These are phyloP conservation scores for Siniperca obscura DNA, from an alignment of 2,797 vertebrate species.

Conservation along the genomic window DNA sequence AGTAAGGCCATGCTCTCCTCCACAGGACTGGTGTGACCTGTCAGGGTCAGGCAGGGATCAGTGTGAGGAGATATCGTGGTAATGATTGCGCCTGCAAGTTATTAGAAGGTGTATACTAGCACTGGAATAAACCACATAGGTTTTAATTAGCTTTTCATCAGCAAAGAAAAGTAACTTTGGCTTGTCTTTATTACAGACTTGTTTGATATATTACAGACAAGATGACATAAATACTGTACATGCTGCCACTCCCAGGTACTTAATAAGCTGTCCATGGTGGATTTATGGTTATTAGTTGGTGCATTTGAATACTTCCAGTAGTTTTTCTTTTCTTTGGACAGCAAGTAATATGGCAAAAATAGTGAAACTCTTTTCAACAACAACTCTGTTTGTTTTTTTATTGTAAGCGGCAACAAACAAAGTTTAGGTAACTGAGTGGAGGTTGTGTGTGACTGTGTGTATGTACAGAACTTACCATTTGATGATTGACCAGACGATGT, in stretches of 20 bases:
- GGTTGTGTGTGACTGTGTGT: background rate
- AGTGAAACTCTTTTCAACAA: background rate
- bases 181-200: background rate
- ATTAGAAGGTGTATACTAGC: background rate
- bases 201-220: background rate
- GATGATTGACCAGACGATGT: slow-evolving; percentile 78
- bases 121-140: background rate
- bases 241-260: background rate
- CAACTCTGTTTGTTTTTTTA: background rate
- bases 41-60: slow-evolving; percentile 5
- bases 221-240: background rate
- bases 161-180: background rate
- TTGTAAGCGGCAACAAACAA: background rate
- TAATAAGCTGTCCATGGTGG: background rate
- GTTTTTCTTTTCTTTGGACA: background rate
- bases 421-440: background rate
- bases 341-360: background rate
- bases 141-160: background rate
- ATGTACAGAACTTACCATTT: slow-evolving; percentile 80
- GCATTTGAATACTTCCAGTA: background rate
- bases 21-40: slow-evolving; percentile 86
- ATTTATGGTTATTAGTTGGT: background rate
- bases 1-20: slow-evolving; percentile 88
- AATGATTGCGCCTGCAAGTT: background rate
- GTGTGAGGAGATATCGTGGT: background rate